Evolutionary conservation across 2,113 vertebrate genomes (phyloP).

Genomic region (Falco punctatus): DNA sequence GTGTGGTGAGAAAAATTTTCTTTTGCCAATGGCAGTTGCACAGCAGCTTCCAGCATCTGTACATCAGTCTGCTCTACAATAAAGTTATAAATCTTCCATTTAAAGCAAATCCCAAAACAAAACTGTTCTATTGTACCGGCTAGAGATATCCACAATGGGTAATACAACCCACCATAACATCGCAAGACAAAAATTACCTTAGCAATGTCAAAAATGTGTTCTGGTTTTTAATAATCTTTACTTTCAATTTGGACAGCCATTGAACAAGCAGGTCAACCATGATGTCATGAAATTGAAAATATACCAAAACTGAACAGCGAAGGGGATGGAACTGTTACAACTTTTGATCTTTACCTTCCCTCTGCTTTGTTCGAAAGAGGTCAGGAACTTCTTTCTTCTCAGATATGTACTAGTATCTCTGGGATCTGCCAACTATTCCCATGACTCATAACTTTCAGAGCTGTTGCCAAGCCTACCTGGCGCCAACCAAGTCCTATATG

Average conservation of each 20-base stretch:
- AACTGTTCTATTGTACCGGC: background rate
- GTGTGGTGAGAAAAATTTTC: background rate
- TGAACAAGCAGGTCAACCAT: background rate
- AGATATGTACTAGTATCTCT: background rate
- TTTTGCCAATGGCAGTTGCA: background rate
- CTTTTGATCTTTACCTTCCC: background rate
- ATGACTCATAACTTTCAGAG: slow-evolving; percentile 39
- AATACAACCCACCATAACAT: background rate
- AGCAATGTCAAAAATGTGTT: background rate
- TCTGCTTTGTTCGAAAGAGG: slow-evolving; percentile 18
- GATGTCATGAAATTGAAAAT: background rate
- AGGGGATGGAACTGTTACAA: background rate
- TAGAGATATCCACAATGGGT: background rate
- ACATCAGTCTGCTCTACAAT: background rate
- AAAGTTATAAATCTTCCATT: background rate
- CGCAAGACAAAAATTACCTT: background rate
- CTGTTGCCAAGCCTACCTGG: slow-evolving; percentile 46
- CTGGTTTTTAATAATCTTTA: background rate
- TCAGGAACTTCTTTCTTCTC: slow-evolving; percentile 39
- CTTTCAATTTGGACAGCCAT: background rate
- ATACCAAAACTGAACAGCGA: background rate
- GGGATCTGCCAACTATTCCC: slow-evolving; percentile 38
- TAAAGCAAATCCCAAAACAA: background rate
- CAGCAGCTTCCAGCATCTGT: background rate
- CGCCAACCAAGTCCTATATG: slow-evolving; percentile 17